Evolutionary conservation across 2,888 invertebrate genomes (phyloP).

Genomic region (Calephelis perditalis): DNA sequence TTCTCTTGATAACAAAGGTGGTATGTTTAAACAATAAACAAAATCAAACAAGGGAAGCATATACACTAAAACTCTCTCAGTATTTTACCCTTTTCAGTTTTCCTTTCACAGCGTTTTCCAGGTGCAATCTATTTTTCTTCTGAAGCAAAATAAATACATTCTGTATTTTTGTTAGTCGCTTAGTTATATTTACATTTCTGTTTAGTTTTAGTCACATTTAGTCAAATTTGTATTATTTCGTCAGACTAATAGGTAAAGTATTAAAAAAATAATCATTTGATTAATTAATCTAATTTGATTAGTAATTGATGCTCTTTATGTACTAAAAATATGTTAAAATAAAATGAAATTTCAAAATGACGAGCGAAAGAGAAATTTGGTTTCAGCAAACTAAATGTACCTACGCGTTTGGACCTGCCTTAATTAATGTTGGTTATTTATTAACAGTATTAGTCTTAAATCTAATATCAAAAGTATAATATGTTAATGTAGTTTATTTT

Average conservation of each 20-base stretch:
- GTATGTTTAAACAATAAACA: slow-evolving; percentile 21
- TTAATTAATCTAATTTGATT: too few relatives aligned
- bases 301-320: too few relatives aligned
- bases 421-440: too few relatives aligned
- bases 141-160: slow-evolving; percentile 73
- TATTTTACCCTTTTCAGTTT: slow-evolving; percentile 72
- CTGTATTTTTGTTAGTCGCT: slow-evolving; percentile 33
- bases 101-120: slow-evolving; percentile 73
- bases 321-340: too few relatives aligned
- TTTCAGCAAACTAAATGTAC: too few relatives aligned
- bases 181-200: slow-evolving; percentile 7
- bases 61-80: slow-evolving; percentile 62
- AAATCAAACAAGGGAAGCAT: slow-evolving; percentile 66
- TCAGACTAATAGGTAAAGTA: background rate
- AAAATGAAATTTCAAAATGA: too few relatives aligned
- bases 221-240: background rate
- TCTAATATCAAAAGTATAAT: too few relatives aligned
- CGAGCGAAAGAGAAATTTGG: too few relatives aligned
- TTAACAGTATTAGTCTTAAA: too few relatives aligned
- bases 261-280: too few relatives aligned
- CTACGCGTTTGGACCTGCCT: too few relatives aligned
- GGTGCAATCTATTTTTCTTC: slow-evolving; percentile 77
- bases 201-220: slow-evolving; percentile 11
- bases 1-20: slow-evolving; percentile 27
- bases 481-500: too few relatives aligned